Percentiles rank a stretch among this genome's conserved stretches.
phyloP scores from a whole-genome alignment of 2,113 vertebrate species.

The Oceanites oceanicus region DNA sequence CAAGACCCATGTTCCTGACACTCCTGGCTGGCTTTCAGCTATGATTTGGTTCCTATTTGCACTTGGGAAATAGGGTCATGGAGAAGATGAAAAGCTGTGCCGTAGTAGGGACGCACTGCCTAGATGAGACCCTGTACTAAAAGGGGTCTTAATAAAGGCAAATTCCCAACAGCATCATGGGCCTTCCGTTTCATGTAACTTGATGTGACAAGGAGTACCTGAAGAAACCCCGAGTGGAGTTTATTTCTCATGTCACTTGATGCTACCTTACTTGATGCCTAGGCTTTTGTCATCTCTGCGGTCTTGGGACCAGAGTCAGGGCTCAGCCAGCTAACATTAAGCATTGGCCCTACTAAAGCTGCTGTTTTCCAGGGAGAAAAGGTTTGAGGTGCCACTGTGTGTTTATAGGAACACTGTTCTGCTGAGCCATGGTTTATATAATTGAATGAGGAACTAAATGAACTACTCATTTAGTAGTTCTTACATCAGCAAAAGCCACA shows the following conservation, averaged over 20 bases:
- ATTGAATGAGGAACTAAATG: neutral
- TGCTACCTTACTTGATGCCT: neutral
- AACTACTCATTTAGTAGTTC: neutral
- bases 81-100: neutral
- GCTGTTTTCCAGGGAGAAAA: neutral
- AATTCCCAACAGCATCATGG: neutral
- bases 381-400: neutral
- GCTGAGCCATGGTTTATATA: neutral
- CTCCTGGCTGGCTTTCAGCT: neutral
- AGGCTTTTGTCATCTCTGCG: neutral
- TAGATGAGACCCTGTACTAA: neutral
- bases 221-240: neutral
- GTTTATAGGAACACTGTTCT: neutral
- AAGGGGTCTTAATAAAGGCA: neutral
- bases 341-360: neutral
- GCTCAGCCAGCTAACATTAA: neutral
- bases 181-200: neutral
- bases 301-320: neutral
- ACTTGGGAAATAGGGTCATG: neutral
- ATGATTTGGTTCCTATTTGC: neutral
- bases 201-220: neutral
- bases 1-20: neutral
- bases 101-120: accelerated
- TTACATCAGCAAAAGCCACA: neutral
- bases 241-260: neutral